A percentile compares a stretch with the other conserved stretches of the same genome.
phyloP scores from a whole-genome alignment of 1,140 invertebrate genomes.

The Tribolium madens region DNA sequence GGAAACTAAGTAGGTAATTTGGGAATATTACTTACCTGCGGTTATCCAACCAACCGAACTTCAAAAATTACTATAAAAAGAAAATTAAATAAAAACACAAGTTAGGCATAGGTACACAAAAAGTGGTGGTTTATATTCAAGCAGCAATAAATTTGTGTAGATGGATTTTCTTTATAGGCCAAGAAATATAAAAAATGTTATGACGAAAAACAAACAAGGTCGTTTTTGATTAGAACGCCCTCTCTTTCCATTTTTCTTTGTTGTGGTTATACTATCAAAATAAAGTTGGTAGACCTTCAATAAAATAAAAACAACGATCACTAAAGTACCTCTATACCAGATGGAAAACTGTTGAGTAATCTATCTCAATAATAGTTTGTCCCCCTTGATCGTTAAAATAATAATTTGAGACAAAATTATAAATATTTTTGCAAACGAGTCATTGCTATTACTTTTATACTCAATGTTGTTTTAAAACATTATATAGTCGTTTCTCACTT shows the following conservation, averaged over 20 bases:
- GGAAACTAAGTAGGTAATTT: slow-evolving; percentile 17
- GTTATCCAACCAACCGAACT: too few species aligned
- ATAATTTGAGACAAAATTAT: too few species aligned
- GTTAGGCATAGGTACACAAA: too few species aligned
- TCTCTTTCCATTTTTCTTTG: slow-evolving; percentile 5
- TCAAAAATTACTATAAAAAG: too few species aligned
- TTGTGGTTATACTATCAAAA: neutral
- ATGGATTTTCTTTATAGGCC: neutral
- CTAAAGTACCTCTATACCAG: slow-evolving; percentile 2
- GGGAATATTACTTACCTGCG: slow-evolving; percentile 1
- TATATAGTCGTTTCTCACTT: neutral
- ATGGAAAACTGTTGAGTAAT: neutral
- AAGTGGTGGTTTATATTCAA: neutral
- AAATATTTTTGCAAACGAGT: too few species aligned
- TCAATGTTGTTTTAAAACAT: neutral
- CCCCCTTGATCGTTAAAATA: too few species aligned
- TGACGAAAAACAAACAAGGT: slow-evolving; percentile 9
- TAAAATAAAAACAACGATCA: slow-evolving; percentile 24
- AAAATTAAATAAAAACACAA: neutral
- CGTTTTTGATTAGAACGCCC: neutral
- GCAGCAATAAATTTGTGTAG: neutral
- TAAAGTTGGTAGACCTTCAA: slow-evolving; percentile 11
- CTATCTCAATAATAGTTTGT: too few species aligned
- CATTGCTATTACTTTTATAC: neutral
- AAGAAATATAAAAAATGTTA: neutral